A percentile compares a stretch with the other conserved stretches of the same genome.
phyloP scores from a whole-genome alignment of 2,113 vertebrate genomes.

The Empidonax alnorum region DNA sequence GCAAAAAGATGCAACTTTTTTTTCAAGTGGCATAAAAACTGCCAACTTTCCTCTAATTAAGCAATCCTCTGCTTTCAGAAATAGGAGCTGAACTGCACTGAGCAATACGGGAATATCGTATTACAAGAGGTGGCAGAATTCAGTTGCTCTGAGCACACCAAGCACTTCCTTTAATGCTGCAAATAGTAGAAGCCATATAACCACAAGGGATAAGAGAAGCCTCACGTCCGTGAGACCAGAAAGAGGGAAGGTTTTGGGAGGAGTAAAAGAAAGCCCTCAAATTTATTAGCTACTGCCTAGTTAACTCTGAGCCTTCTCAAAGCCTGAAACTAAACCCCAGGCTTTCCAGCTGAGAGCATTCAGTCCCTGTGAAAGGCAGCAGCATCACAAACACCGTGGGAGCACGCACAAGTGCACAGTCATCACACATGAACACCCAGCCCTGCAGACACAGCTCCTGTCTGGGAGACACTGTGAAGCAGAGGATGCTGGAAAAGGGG shows the following conservation, averaged over 20 bases:
- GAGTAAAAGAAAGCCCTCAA: neutral
- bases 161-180: neutral
- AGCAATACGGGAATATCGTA: neutral
- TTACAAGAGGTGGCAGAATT: neutral
- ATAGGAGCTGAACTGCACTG: neutral
- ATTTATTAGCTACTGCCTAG: neutral
- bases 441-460: neutral
- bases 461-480: neutral
- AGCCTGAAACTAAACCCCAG: neutral
- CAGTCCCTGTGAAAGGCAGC: neutral
- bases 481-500: neutral
- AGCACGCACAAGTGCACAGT: rapidly evolving
- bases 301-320: neutral
- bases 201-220: neutral
- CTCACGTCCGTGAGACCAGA: neutral
- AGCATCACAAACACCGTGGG: rapidly evolving
- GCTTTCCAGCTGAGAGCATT: neutral
- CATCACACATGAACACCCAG: rapidly evolving
- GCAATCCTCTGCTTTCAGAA: neutral
- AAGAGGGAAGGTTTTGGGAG: neutral
- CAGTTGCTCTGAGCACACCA: neutral
- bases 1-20: neutral
- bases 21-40: neutral
- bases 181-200: neutral
- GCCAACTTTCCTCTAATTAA: neutral